Conservation (phyloP, 2,888 invertebrate genomes). For the Phaedon cochleariae region DNA sequence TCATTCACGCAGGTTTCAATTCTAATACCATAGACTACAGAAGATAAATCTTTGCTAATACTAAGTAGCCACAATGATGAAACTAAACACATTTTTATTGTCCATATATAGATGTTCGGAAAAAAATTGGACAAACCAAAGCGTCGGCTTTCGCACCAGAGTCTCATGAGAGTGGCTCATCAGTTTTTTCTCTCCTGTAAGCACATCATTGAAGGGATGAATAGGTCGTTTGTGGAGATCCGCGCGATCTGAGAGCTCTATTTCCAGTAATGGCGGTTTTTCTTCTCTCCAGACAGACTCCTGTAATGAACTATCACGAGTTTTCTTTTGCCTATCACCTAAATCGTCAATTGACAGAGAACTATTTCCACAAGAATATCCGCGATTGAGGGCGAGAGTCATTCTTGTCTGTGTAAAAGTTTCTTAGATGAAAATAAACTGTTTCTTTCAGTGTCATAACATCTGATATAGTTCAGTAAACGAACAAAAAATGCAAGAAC, state of each 20-base stretch:
- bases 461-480: no score
- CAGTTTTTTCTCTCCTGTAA: slow-evolving; percentile 34
- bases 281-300: slow-evolving; percentile 21
- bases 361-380: background rate
- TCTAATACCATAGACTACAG: background rate
- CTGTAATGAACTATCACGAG: slow-evolving; percentile 28
- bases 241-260: slow-evolving; percentile 41
- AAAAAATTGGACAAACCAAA: slow-evolving; percentile 19
- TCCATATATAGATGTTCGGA: background rate
- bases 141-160: slow-evolving; percentile 9
- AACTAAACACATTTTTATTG: background rate
- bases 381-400: background rate
- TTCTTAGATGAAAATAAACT: no score
- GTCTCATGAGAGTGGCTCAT: slow-evolving; percentile 34
- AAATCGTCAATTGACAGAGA: background rate
- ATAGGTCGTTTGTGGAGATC: slow-evolving; percentile 45
- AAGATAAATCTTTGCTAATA: no score
- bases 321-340: slow-evolving; percentile 6
- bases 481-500: no score
- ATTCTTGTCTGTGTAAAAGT: no score
- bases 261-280: slow-evolving; percentile 40
- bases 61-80: background rate
- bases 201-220: slow-evolving; percentile 43
- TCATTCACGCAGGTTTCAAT: no score
- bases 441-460: no score